A percentile compares a stretch with the other conserved stretches of the same genome.
Evolutionary conservation across 2,888 invertebrate species (phyloP).

Genomic region (Margaritifera margaritifera): DNA sequence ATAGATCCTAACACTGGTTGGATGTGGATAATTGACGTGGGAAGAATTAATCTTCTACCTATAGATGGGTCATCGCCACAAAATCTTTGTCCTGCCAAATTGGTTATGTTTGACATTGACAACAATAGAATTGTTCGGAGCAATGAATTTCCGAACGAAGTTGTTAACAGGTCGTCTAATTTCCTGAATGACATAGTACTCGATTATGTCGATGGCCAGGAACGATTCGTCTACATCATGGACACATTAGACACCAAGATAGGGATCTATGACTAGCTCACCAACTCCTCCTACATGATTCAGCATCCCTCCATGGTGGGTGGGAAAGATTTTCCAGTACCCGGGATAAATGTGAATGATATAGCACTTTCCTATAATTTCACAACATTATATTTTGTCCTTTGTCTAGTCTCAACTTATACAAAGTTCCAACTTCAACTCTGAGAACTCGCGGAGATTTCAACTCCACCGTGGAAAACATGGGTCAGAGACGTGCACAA

Average conservation of each 20-base stretch:
- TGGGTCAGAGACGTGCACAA: constrained; percentile 31
- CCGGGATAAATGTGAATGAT: constrained; percentile 15
- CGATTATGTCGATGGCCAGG: constrained; percentile 27
- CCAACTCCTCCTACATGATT: constrained; percentile 21
- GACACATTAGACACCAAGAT: constrained; percentile 27
- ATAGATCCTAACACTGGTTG: constrained; percentile 37
- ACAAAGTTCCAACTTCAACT: constrained; percentile 26
- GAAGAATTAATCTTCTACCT: constrained; percentile 20
- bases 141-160: constrained; percentile 24
- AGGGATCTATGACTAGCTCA: constrained; percentile 25
- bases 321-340: background rate
- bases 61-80: constrained; percentile 2
- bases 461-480: constrained; percentile 3
- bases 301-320: constrained; percentile 25
- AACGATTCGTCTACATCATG: constrained; percentile 32
- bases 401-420: constrained; percentile 22
- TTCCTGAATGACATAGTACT: constrained; percentile 41
- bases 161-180: constrained; percentile 24
- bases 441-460: constrained; percentile 15
- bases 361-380: constrained; percentile 38
- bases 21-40: constrained; percentile 48
- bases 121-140: constrained; percentile 4
- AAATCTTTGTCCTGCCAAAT: constrained; percentile 36
- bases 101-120: constrained; percentile 24
- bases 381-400: constrained; percentile 24